Base-by-base conservation (phyloP, 2,888 invertebrate species). In the Sthenelais limicola region DNA sequence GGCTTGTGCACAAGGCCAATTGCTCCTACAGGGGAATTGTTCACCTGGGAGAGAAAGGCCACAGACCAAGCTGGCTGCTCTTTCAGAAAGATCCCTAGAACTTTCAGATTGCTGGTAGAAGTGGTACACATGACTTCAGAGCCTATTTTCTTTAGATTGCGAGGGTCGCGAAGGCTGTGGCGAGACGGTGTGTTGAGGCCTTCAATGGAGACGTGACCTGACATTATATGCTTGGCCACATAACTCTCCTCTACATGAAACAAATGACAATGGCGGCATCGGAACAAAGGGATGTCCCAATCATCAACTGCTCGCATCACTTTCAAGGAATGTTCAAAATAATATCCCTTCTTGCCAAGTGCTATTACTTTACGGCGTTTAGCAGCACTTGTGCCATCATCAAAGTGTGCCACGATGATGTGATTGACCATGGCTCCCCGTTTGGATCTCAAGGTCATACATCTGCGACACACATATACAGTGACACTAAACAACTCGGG, bases 401-500 rank as follows among this genome's bases (percentile, higher is more conserved):
- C 38, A 1, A 33, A 26, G 35, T 62, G 38, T 4, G 35, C 62
- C 26, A 21, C 43, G 38, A 26, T 21, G 24, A 62, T 33, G 28
- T 62, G 62, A 7, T 62, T 15, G 12, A 38, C 62, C 9, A 62
- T 35, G 4, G 35, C 38, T 2, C 24, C n/a, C 24, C 26, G 9
- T 3, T 35, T 38, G 26, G 43, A 43, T 18, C 21, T 26, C 21
- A 62, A 9, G 9, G 24, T 35, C 38, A 38, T n/a, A 15, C 62
- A 62, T n/a, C 38, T 62, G 15, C 62, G 62, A 18, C 62, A 62
- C 2, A 62, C 24, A 21, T 62, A 62, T n/a, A n/a, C 18, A 62
- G 18, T n/a, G 21, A 38, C 35, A 12, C 26, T 38, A 62, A 35
- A 4, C 54, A 26, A 32, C 12, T 3, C 28, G 30, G 56, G 33